Evolutionary conservation across 2,888 invertebrate species (phyloP), one percentile per base, ranked within the genome.

Genomic region (Allacma fusca): DNA sequence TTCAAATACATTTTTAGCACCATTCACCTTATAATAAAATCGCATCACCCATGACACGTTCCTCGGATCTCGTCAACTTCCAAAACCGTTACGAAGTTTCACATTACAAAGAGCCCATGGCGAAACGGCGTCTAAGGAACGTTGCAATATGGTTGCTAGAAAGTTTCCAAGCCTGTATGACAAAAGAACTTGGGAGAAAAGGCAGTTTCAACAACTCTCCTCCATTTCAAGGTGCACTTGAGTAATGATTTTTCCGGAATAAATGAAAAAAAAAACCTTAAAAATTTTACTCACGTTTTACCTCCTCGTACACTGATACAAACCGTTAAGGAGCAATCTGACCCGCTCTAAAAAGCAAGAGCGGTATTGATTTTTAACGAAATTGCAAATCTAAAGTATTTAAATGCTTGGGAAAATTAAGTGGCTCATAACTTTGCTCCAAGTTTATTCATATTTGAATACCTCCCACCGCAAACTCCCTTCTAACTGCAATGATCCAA

Each of bases 11-110:
- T 5, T 16, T 12, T 4, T 50, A 50, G 50, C 9, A 50, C 50
- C 2, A 50, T 34, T 34, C 34, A 50, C 50, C 50, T 50, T 50
- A 34, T 34, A 34, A 50, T 50, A 50, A 50, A 50, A 50, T 5
- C 50, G 16, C 50, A 50, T 50, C 50, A 50, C 50, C 50, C 50
- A 50, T 50, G 50, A 50, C 50, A 50, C 50, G 50, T 50, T 50
- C 50, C 7, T 50, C 50, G 7, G 50, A 50, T 50, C 50, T 19
- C 16, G 50, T 50, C 50, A 50, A 50, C 50, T 50, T n/a, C 5
- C 50, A 50, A 34, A 50, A 50, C 50, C 19, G n/a, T n/a, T 50
- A 50, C 9, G 50, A 50, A 50, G 50, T 50, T 50, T n/a, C 19
- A 50, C 50, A 34, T 9, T 34, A 34, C 34, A 34, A 34, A 34